phyloP scores from a whole-genome alignment of 2,888 invertebrate genomes.

The Drosophila eohydei region DNA sequence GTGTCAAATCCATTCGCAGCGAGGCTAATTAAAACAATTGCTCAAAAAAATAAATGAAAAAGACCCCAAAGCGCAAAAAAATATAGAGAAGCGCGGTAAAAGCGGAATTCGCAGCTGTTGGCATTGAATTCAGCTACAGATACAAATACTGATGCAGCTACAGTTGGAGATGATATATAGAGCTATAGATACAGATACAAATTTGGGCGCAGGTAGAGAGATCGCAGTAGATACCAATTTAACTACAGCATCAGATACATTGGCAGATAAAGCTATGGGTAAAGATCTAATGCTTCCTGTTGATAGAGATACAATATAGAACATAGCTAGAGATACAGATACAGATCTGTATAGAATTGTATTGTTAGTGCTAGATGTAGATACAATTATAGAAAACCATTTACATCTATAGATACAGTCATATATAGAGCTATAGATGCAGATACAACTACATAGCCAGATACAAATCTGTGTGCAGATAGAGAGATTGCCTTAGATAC shows the following conservation, averaged over 20 bases:
- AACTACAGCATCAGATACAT: no score
- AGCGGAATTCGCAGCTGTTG: conserved; percentile 40
- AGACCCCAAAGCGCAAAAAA: conserved; percentile 1
- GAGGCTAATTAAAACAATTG: conserved; percentile 67
- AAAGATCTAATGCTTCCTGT: no score
- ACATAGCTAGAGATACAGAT: no score
- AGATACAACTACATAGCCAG: conserved; percentile 20
- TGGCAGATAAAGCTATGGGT: no score
- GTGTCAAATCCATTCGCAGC: conserved; percentile 60
- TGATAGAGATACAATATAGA: no score
- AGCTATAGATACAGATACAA: no score
- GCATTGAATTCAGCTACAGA: conserved; percentile 34
- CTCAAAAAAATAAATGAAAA: conserved; percentile 28
- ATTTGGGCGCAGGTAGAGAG: no score
- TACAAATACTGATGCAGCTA: not conserved
- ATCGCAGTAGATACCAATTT: no score
- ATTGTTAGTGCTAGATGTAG: no score
- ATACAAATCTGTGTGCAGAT: not conserved
- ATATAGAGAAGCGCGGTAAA: conserved; percentile 29
- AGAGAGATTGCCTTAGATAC: not conserved
- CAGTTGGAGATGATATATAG: no score
- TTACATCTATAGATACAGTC: not conserved
- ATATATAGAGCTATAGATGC: not conserved
- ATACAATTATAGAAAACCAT: not conserved
- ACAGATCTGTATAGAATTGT: no score